Conservation (phyloP, 2,888 invertebrate genomes). For the Cepaea hortensis region DNA sequence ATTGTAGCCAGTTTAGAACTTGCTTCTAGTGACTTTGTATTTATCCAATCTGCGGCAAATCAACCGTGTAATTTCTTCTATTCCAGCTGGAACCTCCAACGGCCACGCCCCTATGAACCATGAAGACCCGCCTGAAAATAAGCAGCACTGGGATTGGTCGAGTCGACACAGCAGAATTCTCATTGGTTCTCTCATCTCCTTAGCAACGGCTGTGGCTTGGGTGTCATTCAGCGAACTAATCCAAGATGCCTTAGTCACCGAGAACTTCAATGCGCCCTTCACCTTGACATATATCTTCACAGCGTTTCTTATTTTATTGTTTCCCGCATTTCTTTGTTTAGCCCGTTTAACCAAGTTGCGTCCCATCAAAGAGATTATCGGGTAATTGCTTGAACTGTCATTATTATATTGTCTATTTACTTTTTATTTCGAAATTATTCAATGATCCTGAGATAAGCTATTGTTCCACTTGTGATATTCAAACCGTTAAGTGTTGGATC, state of each 20-base stretch:
- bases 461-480: no score
- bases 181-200: constrained; percentile 43
- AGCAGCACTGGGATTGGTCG: constrained; percentile 44
- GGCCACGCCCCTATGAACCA: constrained; percentile 28
- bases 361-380: constrained; percentile 55
- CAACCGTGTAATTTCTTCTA: not conserved
- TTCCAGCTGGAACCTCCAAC: constrained; percentile 26
- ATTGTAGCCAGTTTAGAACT: no score
- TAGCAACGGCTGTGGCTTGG: constrained; percentile 88
- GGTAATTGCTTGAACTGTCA: constrained; percentile 49
- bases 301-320: constrained; percentile 92
- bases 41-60: no score
- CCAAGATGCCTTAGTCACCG: constrained; percentile 52
- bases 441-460: no score
- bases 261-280: constrained; percentile 89
- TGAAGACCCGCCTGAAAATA: constrained; percentile 9
- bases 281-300: constrained; percentile 97
- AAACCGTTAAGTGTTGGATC: no score
- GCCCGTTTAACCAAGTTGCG: constrained; percentile 80
- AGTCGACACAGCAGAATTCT: constrained; percentile 40
- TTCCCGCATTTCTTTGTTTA: constrained; percentile 88
- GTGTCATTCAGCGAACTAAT: constrained; percentile 91
- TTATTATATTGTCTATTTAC: not conserved
- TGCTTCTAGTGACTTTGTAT: no score
- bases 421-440: no score